These are phyloP conservation scores for Rhogogaster chlorosoma DNA, from an alignment of 2,888 invertebrate genomes.

Conservation along the genomic window DNA sequence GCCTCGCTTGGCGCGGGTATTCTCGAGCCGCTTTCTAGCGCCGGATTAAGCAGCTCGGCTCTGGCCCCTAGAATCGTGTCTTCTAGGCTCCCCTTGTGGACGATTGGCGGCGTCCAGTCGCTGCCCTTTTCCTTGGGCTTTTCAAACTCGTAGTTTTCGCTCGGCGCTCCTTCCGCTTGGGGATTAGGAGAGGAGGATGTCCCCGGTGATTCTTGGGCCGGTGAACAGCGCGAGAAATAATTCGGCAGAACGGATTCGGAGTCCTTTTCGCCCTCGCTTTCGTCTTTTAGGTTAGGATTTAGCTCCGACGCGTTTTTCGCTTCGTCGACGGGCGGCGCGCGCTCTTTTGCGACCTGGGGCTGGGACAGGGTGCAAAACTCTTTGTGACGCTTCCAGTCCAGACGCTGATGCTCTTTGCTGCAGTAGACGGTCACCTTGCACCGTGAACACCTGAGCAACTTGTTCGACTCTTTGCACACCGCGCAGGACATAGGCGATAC, in stretches of 20 bases:
- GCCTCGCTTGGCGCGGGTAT: constrained; percentile 57
- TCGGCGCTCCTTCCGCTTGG: background rate
- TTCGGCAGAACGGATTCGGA: too few relatives aligned
- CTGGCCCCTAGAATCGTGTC: constrained; percentile 84
- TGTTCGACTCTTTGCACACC: constrained; percentile 82
- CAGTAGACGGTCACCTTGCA: constrained; percentile 89
- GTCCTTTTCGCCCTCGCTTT: too few relatives aligned
- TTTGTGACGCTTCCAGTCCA: constrained; percentile 90
- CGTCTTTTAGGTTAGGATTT: constrained; percentile 39
- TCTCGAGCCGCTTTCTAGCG: constrained; percentile 67
- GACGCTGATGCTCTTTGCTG: constrained; percentile 88
- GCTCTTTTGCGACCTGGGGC: too few relatives aligned
- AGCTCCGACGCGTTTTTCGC: too few relatives aligned
- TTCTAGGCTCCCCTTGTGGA: constrained; percentile 85
- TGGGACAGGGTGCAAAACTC: constrained; percentile 72
- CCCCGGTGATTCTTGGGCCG: background rate
- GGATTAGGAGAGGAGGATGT: background rate
- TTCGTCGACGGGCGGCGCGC: too few relatives aligned
- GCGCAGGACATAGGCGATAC: constrained; percentile 75
- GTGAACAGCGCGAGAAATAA: background rate
- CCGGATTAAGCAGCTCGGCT: constrained; percentile 79
- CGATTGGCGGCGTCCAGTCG: constrained; percentile 78
- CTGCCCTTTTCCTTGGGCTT: constrained; percentile 30
- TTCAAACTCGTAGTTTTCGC: background rate
- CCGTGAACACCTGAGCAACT: constrained; percentile 86